Base-by-base conservation (phyloP, 2,797 vertebrate genomes). In the Lepus townsendii region DNA sequence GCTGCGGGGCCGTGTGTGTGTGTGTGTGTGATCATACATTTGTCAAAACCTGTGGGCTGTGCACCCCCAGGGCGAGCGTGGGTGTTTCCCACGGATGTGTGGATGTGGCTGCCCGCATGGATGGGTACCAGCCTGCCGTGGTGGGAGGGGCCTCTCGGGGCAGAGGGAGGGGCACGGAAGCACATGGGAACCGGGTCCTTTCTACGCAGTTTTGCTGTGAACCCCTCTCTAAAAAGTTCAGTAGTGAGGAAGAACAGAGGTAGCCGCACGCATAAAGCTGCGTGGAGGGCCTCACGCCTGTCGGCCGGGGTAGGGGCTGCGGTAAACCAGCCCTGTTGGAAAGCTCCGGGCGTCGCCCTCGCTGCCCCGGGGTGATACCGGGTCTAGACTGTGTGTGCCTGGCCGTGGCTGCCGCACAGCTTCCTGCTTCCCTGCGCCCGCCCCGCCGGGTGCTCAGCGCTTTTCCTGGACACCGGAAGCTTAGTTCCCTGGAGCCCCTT, bases 331-430 rank as follows among this genome's bases (percentile, higher is more conserved):
- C 42, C 38, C 38, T 57, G 54, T 57, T 19, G 1, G 42, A 42
- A 54, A 22, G n/a, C 76, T 42, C 38, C 38, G 38, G 38, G 38
- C 38, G 38, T 42, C 38, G 38, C 38, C 42, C 50, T 75, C n/a
- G 27, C 69, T 75, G 85, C 17, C 50, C 68, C 65, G 1, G 1
- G 3, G 12, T 7, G 7, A 62, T 66, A 8, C 52, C 11, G 20
- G 8, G 54, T 30, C n/a, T 52, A n/a, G 50, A 7, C 17, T 14
- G 27, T 17, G 14, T 66, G 52, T 63, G 60, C 60, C 65, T 4
- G 12, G 72, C 57, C 3, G 0, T 30, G 1, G 24, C 7, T 42
- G 30, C 62, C 26, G 19, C 16, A 2, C 32, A 0, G 26, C 77
- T 72, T 88, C 78, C 90, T 69, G 35, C 19, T 60, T 52, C 83